phyloP scores from a whole-genome alignment of 2,113 vertebrate genomes.

The Alligator mississippiensis region DNA sequence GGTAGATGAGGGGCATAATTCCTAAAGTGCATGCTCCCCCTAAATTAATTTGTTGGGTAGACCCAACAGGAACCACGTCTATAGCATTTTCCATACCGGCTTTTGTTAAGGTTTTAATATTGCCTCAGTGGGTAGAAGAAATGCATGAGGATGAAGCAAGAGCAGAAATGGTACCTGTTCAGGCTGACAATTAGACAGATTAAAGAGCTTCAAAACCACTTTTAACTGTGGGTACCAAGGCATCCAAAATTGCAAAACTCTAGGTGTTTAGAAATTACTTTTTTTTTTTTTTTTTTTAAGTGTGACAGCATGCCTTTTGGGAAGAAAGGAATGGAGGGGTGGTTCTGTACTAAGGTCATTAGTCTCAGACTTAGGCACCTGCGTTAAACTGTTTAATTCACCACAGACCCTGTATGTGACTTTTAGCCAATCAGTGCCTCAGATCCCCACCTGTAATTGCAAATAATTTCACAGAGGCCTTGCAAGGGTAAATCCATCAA shows the following conservation, averaged over 20 bases:
- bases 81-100: neutral
- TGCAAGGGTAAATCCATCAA: neutral
- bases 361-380: neutral
- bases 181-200: neutral
- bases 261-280: neutral
- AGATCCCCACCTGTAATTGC: neutral
- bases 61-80: conserved; percentile 43
- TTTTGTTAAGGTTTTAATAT: conserved; percentile 5
- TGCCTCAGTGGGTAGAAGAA: conserved; percentile 21
- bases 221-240: neutral
- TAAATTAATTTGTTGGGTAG: conserved; percentile 29
- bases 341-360: neutral
- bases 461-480: neutral
- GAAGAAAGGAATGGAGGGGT: neutral
- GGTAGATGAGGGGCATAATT: conserved; percentile 66
- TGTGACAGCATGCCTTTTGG: neutral
- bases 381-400: neutral
- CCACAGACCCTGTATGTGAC: neutral
- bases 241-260: neutral
- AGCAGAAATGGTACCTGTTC: neutral
- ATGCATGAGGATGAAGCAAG: neutral
- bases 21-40: conserved; percentile 50
- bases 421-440: neutral
- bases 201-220: neutral
- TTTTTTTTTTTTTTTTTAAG: neutral